Evolutionary conservation across 2,888 invertebrate species (phyloP).

Genomic region (Sthenelais limicola): DNA sequence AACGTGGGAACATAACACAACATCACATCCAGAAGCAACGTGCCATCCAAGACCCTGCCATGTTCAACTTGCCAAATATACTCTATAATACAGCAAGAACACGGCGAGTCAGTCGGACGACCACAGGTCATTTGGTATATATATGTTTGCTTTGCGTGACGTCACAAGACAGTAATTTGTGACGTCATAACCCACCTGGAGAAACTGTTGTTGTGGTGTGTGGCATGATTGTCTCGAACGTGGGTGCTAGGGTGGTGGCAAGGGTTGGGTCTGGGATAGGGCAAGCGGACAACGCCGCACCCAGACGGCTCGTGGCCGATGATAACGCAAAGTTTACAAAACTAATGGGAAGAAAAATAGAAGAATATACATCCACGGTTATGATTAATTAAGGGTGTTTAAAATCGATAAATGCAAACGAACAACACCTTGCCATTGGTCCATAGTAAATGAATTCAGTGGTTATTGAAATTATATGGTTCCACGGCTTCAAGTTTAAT

Average conservation of each 20-base stretch:
- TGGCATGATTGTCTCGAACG: conserved; percentile 38
- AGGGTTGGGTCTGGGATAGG: conserved; percentile 54
- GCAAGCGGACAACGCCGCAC: conserved; percentile 60
- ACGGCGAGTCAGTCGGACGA: conserved; percentile 2
- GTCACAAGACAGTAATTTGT: no score
- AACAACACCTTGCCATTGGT: no score
- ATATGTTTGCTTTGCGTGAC: neutral
- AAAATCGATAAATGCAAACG: neutral
- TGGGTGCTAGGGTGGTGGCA: conserved; percentile 38
- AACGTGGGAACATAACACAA: conserved; percentile 9
- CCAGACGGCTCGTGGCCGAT: conserved; percentile 72
- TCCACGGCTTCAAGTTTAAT: no score
- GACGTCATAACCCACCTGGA: conserved; percentile 34
- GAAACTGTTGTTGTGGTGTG: conserved; percentile 27
- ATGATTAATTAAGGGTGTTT: no score
- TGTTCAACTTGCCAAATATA: no score
- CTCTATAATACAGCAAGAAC: conserved; percentile 8
- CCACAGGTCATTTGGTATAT: neutral
- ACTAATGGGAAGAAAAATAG: conserved; percentile 50
- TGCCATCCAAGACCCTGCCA: conserved; percentile 24
- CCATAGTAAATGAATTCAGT: no score
- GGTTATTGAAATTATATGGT: no score
- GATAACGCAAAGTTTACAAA: conserved; percentile 83
- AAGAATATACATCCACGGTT: conserved; percentile 31
- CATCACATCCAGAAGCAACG: conserved; percentile 31